A percentile compares a stretch with the other conserved stretches of the same genome.
Evolutionary conservation across 2,797 vertebrate genomes (phyloP).

Genomic region (Micromesistius poutassou): DNA sequence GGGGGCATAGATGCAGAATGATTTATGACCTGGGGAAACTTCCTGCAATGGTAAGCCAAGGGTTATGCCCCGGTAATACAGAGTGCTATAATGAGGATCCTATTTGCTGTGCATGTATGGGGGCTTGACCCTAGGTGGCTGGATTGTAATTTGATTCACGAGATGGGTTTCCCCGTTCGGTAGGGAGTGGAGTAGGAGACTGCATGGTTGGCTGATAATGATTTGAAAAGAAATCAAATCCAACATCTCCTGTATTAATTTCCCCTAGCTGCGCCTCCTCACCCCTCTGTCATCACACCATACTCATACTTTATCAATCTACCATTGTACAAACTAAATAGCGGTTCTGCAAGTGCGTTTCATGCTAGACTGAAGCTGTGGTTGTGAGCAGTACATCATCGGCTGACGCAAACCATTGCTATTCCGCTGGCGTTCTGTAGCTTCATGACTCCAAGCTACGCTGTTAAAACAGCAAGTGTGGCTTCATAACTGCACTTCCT

Average conservation of each 20-base stretch:
- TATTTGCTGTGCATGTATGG: conserved; percentile 28
- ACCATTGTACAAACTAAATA: neutral
- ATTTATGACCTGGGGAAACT: conserved; percentile 55
- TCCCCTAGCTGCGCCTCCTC: neutral
- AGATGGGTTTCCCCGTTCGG: conserved; percentile 32
- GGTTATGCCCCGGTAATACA: conserved; percentile 53
- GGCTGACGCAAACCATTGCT: conserved; percentile 26
- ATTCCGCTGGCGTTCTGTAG: conserved; percentile 38
- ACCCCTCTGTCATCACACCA: neutral
- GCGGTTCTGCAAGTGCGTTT: neutral
- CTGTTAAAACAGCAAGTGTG: conserved; percentile 56
- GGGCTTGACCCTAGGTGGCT: conserved; percentile 39
- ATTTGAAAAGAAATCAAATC: conserved; percentile 65
- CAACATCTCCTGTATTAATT: neutral
- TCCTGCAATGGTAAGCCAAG: conserved; percentile 54
- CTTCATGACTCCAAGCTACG: conserved; percentile 47
- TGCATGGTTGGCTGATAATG: conserved; percentile 66
- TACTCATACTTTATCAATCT: neutral
- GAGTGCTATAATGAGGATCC: conserved; percentile 51
- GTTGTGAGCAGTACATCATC: neutral
- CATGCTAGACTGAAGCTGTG: neutral
- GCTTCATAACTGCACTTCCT: conserved; percentile 53
- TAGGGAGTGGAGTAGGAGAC: conserved; percentile 33
- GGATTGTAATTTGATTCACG: conserved; percentile 51
- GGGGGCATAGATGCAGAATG: conserved; percentile 39